Evolutionary conservation across 2,888 invertebrate genomes (phyloP).

Genomic region (Megaustenia siamemsis): DNA sequence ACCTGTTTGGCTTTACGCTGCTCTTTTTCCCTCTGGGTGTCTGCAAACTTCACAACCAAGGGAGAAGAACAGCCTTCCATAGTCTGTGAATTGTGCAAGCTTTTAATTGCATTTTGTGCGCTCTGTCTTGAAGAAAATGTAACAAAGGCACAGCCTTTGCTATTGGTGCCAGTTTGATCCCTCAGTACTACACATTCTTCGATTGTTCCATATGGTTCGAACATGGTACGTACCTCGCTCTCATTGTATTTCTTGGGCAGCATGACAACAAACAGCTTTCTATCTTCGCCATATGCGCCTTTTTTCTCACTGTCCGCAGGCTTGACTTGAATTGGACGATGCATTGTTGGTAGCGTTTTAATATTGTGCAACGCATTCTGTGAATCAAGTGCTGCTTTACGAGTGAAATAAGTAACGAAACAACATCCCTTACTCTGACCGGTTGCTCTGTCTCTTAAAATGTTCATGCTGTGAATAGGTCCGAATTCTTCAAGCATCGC

Average conservation of each 20-base stretch:
- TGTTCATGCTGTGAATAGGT: slow-evolving; percentile 97
- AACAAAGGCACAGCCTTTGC: slow-evolving; percentile 94
- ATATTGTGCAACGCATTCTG: slow-evolving; percentile 99
- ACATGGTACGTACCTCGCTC: slow-evolving; percentile 92
- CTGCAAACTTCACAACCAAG: slow-evolving; percentile 98
- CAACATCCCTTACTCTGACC: slow-evolving; percentile 99
- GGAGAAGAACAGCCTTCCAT: slow-evolving; percentile 99
- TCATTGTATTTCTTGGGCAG: slow-evolving; percentile 96
- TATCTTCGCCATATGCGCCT: slow-evolving; percentile 85
- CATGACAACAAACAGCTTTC: slow-evolving; percentile 99
- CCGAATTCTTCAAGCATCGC: slow-evolving; percentile 98
- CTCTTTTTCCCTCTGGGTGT: slow-evolving; percentile 99
- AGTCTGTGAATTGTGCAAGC: slow-evolving; percentile 98
- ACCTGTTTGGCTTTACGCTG: slow-evolving; percentile 96
- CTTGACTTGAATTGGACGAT: slow-evolving; percentile 99
- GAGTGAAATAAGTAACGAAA: slow-evolving; percentile 99
- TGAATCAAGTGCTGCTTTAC: slow-evolving; percentile 98
- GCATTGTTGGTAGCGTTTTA: slow-evolving; percentile 99
- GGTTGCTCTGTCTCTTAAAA: slow-evolving; percentile 97
- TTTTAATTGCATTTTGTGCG: slow-evolving; percentile 98
- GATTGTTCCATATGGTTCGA: slow-evolving; percentile 94
- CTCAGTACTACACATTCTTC: slow-evolving; percentile 99
- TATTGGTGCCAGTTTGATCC: slow-evolving; percentile 82
- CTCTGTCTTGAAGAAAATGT: slow-evolving; percentile 98
- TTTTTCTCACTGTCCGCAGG: slow-evolving; percentile 98